phyloP scores from a whole-genome alignment of 1,140 invertebrate genomes.

The Solenopsis invicta region DNA sequence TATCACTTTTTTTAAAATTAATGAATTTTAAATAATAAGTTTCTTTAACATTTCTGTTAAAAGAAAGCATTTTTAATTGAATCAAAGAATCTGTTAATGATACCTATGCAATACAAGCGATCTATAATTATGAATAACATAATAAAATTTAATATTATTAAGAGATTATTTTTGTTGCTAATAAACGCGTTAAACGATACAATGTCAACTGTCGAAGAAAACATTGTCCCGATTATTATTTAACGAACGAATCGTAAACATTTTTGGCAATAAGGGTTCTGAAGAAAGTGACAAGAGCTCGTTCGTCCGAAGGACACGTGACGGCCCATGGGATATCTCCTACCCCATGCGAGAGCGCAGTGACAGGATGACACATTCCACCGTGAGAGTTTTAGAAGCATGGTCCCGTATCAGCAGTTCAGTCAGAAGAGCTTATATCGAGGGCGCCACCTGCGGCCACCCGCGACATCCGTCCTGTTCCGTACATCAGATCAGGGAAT shows the following conservation, averaged over 20 bases:
- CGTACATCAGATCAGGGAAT: conserved; percentile 79
- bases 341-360: conserved; percentile 81
- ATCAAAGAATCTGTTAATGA: no score
- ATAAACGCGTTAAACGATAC: not conserved
- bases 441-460: conserved; percentile 85
- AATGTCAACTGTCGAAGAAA: conserved; percentile 10
- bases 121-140: not conserved
- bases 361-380: conserved; percentile 86
- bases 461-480: conserved; percentile 82
- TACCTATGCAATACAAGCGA: not conserved
- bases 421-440: conserved; percentile 81
- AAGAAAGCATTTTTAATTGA: no score
- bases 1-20: no score
- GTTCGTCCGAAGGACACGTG: conserved; percentile 76
- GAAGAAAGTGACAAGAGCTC: conserved; percentile 36
- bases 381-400: conserved; percentile 85
- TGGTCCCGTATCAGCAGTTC: conserved; percentile 81
- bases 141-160: conserved; percentile 2
- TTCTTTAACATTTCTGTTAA: no score
- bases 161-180: not conserved
- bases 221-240: conserved; percentile 28
- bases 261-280: conserved; percentile 46
- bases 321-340: conserved; percentile 79
- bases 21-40: no score
- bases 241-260: conserved; percentile 36